Evolutionary conservation across 2,797 vertebrate species (phyloP), one percentile per base, ranked within the genome.

Genomic region (Luscinia luscinia): DNA sequence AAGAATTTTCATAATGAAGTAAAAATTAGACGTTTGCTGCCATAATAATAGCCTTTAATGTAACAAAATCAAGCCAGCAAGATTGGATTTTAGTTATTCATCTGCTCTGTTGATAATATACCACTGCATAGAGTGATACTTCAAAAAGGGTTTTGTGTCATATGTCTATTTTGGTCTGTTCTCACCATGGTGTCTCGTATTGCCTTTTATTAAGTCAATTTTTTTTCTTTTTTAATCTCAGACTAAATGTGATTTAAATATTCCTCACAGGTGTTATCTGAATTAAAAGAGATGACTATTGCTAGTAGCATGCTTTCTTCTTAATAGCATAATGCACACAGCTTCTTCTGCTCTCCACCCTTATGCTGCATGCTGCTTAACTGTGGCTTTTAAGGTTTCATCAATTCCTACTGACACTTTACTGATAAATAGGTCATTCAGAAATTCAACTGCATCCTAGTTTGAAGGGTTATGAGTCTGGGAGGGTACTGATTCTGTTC

Each of bases 91-190:
- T 83, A 95, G 90, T 88, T 94, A 95, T 94, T 97, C 94, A 90
- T 95, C 90, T 93, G 45, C 95, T 87, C 95, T 95, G 93, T 97
- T 94, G 93, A 94, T 95, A 97, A 96, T 92, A 84, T 75, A 85
- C 51, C 48, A 78, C 74, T 77, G 73, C 89, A 89, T 24, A 93
- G 73, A 92, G 81, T 1, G 43, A 72, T 57, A 43, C 62, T 95
- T 97, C 87, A 96, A 84, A 96, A 87, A 76, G 59, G 64, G 74
- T 90, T 96, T 97, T 96, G 89, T 97, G 86, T 94, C 90, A 94
- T 78, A 94, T 75, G 81, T 95, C 96, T 94, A 92, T 97, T 96
- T 95, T 94, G 59, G 93, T 94, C 94, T 94, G 45, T 89, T 94
- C 96, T 95, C 90, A 90, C 90, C 64, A 82, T 64, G 94, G 58